Base-by-base conservation (phyloP, 2,113 vertebrate genomes). In the Notechis scutatus region DNA sequence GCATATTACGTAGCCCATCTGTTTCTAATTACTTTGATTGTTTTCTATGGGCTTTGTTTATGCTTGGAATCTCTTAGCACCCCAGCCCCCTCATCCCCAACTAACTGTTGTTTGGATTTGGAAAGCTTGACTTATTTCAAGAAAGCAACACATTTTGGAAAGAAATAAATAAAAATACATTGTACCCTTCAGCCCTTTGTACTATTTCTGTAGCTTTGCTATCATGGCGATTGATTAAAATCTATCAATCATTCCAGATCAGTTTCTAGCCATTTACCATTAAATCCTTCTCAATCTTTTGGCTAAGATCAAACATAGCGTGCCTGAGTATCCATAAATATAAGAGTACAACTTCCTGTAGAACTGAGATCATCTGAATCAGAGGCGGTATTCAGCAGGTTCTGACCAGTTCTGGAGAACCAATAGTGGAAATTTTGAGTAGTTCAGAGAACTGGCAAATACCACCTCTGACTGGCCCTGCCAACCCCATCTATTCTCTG, bases 1-100 rank as follows among this genome's bases (percentile, higher is more conserved):
- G 92, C 90, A 56, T 94, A 96, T 93, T 94, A 42, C 23, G 93
- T 94, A 92, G 64, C 50, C 89, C 93, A 93, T 96, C 94, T 96
- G 96, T 56, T 96, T 93, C 94, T 85, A 94, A 56, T 95, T 94
- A 94, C 91, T 90, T 42, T 92, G 90, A 89, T n/a, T 92, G 94
- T 6, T 24, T 94, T 88, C 92, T 94, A 9, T 21, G 89, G 61
- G 26, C 11, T 14, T 69, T 69, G 90, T 93, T 56, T 59, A 59
- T 55, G n/a, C 57, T 94, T 95, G 42, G 29, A 7, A 93, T 93
- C 94, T 93, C 14, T 0, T 89, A 56, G n/a, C 26, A 26, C 8
- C n/a, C n/a, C n/a, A 50, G 47, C 14, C n/a, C n/a, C 15, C 69
- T 15, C 26, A 29, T 1, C 61, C 61, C 11, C 61, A 64, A 64